Evolutionary conservation across 2,113 vertebrate genomes (phyloP), one percentile per base, ranked within the genome.

Genomic region (Cheirogaleus medius): DNA sequence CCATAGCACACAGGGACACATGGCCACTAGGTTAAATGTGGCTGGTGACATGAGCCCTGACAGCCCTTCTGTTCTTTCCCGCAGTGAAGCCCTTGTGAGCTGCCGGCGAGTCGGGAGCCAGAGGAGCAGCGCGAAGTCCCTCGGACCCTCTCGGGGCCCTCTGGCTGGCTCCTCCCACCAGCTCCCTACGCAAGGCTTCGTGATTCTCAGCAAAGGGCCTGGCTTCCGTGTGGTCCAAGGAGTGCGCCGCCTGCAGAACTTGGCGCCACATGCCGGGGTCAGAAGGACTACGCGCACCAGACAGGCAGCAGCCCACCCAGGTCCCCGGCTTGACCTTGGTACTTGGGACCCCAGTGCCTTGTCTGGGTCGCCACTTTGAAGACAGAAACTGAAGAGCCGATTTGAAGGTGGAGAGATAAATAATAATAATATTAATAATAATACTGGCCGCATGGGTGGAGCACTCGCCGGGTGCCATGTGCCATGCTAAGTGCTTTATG

Each of bases 11-110:
- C 21, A 4, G 37, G 49, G 34, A 69, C 17, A 0, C 1, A 3
- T 37, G 87, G 52, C 37, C 63, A 37, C 52, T 23, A 9, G 1
- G 68, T 66, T 42, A 12, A 6, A 1, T 27, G 5, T 20, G 54
- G 44, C 81, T 39, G 18, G 29, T 1, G 7, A 32, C 25, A 49
- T 0, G 2, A 14, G 29, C 8, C 23, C 91, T 95, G 49, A 97
- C 17, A 2, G 4, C 52, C 8, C 68, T 32, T 97, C 87, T 98
- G 83, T 97, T 98, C 77, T 98, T 97, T 98, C 88, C 97, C 52
- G 5, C 98, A 99, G 99, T 99, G 98, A 99, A 92, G 0, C 0
- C 78, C 47, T 54, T 0, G 87, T 13, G 87, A 97, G 91, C 93
- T 39, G 82, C 93, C 60, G 11, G 91, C 60, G 82, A 82, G 81